Evolutionary conservation across 2,797 vertebrate species (phyloP).

Genomic region (Mycteria americana): DNA sequence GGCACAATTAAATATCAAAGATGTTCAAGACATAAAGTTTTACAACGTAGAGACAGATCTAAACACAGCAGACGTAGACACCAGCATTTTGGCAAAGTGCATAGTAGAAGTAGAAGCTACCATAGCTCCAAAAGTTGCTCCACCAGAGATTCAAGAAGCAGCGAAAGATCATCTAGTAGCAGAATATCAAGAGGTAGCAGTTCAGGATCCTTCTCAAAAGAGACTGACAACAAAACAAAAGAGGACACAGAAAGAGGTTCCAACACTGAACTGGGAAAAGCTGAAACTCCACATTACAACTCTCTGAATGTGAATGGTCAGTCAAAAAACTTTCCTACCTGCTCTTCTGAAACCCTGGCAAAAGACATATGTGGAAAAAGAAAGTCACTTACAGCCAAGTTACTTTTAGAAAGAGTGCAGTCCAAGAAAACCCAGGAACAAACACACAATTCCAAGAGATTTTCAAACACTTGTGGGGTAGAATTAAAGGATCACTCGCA

Average conservation of each 20-base stretch:
- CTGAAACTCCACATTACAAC: neutral
- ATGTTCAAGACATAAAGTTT: slow-evolving; percentile 45
- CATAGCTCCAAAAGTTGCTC: slow-evolving; percentile 33
- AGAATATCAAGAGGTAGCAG: slow-evolving; percentile 24
- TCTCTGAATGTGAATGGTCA: neutral
- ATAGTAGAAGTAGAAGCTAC: slow-evolving; percentile 11
- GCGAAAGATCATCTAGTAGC: slow-evolving; percentile 29
- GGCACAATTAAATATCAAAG: slow-evolving; percentile 50
- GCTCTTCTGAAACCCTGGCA: slow-evolving; percentile 37
- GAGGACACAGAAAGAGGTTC: neutral
- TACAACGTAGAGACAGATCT: slow-evolving; percentile 42
- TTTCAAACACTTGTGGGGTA: slow-evolving; percentile 23
- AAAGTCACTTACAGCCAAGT: slow-evolving; percentile 69
- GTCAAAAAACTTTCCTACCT: neutral
- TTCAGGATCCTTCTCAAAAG: slow-evolving; percentile 52
- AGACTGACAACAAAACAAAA: slow-evolving; percentile 42
- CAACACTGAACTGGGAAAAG: neutral
- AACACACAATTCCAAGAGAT: neutral
- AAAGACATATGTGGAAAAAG: slow-evolving; percentile 35
- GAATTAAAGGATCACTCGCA: slow-evolving; percentile 36
- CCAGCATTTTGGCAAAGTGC: neutral
- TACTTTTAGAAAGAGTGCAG: slow-evolving; percentile 73
- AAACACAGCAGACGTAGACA: slow-evolving; percentile 56
- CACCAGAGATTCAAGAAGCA: slow-evolving; percentile 36
- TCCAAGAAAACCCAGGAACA: slow-evolving; percentile 66